Evolutionary conservation across 1,140 invertebrate species (phyloP).

Genomic region (Caenorhabditis latens): DNA sequence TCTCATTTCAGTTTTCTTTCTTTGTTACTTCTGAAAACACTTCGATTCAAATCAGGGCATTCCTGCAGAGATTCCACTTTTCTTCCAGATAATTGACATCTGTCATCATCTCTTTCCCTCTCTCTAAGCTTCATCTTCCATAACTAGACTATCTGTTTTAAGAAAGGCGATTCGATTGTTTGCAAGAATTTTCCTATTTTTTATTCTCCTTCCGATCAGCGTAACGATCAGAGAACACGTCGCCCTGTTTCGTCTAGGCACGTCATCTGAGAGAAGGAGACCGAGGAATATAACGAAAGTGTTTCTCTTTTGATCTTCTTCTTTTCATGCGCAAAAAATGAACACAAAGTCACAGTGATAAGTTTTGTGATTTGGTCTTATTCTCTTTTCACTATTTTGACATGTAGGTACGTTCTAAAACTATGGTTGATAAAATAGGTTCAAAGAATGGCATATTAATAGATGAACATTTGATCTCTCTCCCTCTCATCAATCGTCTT

Average conservation of each 20-base stretch:
- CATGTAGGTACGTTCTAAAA: constrained; percentile 23
- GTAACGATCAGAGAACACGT: constrained; percentile 52
- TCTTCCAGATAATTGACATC: constrained; percentile 18
- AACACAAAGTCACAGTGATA: constrained; percentile 20
- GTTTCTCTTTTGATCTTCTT: constrained; percentile 40
- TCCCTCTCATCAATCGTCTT: neutral
- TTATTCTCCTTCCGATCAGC: neutral
- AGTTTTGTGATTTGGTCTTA: constrained; percentile 27
- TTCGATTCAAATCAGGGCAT: neutral
- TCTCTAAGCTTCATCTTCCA: neutral
- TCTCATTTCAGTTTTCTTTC: too few species aligned
- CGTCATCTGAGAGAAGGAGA: constrained; percentile 17
- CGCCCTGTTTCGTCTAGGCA: neutral
- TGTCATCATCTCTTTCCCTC: neutral
- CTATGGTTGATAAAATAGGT: neutral
- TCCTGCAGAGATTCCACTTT: neutral
- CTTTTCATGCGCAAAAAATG: neutral
- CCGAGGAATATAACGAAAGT: neutral
- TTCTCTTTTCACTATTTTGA: neutral
- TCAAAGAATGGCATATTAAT: neutral
- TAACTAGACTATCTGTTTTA: constrained; percentile 29
- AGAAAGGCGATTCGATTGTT: neutral
- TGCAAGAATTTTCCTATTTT: neutral
- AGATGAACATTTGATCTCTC: neutral
- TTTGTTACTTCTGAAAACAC: neutral